Evolutionary conservation across 2,113 vertebrate species (phyloP).

Genomic region (Ictalurus punctatus): DNA sequence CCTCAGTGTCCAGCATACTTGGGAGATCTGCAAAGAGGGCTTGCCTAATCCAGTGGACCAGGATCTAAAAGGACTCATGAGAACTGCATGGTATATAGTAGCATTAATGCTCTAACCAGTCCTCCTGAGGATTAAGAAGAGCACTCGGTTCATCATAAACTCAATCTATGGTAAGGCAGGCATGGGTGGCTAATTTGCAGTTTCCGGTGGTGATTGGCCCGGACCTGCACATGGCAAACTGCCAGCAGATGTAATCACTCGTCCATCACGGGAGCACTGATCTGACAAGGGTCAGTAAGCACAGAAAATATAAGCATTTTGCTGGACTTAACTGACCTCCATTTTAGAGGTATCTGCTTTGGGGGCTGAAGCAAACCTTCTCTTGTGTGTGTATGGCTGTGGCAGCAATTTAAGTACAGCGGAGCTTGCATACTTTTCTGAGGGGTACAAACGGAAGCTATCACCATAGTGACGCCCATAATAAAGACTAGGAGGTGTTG

Average conservation of each 20-base stretch:
- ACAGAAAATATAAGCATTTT: neutral
- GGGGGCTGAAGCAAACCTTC: neutral
- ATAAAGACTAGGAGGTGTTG: neutral
- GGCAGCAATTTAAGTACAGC: neutral
- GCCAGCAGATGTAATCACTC: neutral
- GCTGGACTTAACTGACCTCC: neutral
- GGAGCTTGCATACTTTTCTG: neutral
- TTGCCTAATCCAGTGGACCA: neutral
- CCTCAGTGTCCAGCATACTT: neutral
- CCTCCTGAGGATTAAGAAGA: neutral
- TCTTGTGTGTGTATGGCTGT: neutral
- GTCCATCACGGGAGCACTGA: neutral
- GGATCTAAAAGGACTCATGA: neutral
- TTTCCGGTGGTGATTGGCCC: neutral
- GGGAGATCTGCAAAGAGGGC: neutral
- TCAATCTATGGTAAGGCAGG: neutral
- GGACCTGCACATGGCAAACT: conserved; percentile 5
- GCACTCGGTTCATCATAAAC: neutral
- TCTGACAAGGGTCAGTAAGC: conserved; percentile 10
- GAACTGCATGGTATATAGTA: neutral
- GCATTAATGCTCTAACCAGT: neutral
- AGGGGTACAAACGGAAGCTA: neutral
- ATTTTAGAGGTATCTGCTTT: neutral
- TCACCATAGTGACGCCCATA: neutral
- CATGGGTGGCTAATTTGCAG: neutral